Conservation (phyloP, 2,888 invertebrate species). For the Dasypolia templi region DNA sequence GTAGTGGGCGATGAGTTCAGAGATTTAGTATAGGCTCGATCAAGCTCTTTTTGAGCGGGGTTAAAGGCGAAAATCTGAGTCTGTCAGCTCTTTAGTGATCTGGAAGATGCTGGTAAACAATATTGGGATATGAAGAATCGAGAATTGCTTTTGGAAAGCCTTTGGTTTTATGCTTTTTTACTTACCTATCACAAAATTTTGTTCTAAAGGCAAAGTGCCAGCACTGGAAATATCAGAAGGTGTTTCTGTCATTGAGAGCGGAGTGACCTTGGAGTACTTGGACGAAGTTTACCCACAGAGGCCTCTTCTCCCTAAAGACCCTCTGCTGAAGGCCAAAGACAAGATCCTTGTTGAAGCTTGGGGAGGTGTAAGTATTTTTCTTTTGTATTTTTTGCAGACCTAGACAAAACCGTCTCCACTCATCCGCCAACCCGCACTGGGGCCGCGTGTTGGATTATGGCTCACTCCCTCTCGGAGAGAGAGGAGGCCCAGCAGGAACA, state of each 20-base stretch:
- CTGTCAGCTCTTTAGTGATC: neutral
- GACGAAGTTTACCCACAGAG: conserved; percentile 94
- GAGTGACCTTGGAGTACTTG: conserved; percentile 94
- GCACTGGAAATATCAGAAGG: conserved; percentile 93
- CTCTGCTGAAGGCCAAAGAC: conserved; percentile 93
- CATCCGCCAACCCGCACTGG: too few species aligned
- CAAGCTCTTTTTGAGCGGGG: neutral
- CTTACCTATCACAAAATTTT: neutral
- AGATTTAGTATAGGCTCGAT: neutral
- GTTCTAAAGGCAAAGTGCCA: conserved; percentile 92
- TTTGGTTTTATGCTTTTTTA: neutral
- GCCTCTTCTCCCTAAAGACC: conserved; percentile 92
- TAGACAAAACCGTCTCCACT: neutral
- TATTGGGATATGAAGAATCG: neutral
- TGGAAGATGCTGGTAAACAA: neutral
- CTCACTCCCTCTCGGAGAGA: too few species aligned
- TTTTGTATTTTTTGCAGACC: neutral
- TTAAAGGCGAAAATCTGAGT: neutral
- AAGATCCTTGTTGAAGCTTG: conserved; percentile 91
- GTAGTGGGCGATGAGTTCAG: too few species aligned
- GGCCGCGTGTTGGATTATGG: too few species aligned
- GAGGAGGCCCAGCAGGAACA: too few species aligned
- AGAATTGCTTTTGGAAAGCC: neutral
- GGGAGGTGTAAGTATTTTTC: conserved; percentile 73
- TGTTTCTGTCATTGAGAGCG: conserved; percentile 93